Base-by-base conservation (phyloP, 2,888 invertebrate genomes). In the Xestia rhomboidea region DNA sequence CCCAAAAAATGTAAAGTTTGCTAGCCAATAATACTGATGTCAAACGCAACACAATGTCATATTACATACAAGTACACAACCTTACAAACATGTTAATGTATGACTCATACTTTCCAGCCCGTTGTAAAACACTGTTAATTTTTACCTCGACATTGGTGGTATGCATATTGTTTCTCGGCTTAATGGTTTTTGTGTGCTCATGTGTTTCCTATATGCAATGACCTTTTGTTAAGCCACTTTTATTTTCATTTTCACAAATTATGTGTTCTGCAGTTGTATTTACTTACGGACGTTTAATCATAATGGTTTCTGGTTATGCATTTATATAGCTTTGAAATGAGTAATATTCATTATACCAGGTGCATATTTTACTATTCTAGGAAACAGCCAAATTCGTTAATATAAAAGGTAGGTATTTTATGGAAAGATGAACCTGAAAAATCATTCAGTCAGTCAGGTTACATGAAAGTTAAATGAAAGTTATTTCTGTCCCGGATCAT, bases 41-140 rank as follows among this genome's bases (percentile, higher is more conserved):
- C 78, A 72, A 81, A 83, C 62, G 30, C 69, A 79, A 79, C 66
- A 72, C 73, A 79, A 85, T 79, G 73, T 73, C 75, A 79, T 73
- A 69, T 83, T 70, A 76, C 67, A 15, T 49, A 54, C 69, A 57
- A 79, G n/a, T 77, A 77, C 60, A 78, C 72, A 82, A 81, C 82
- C 85, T 79, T 76, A 75, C 76, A 49, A 73, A 70, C 67, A 72
- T 81, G 78, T 15, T 76, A 79, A 81, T 75, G 75, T 67, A 73
- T 86, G 87, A 87, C 54, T 86, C 87, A 87, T 86, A 60, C 71
- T 82, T 86, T 87, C 79, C 78, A 78, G 69, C 27, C 57, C 57
- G 62, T 51, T 63, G 72, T 72, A 84, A 82, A 70, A 76, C 63
- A 73, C 82, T 78, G 77, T 76, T 77, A 64, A 80, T 76, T 74